Percentiles rank a stretch among this genome's conserved stretches.
Conservation (phyloP, 2,797 vertebrate species). For the Semotilus atromaculatus region DNA sequence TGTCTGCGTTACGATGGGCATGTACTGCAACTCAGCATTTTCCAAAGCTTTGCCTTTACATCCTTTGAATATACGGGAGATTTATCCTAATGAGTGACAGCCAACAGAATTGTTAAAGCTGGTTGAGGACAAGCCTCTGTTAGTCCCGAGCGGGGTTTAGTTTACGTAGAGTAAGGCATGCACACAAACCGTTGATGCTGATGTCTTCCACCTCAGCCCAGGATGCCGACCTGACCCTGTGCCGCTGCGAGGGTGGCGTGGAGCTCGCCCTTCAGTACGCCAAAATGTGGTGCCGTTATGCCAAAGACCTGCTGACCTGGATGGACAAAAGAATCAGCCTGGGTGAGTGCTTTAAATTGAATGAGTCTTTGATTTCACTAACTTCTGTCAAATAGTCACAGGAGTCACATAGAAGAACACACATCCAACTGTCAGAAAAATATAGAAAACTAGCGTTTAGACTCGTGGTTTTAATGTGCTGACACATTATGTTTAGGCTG, state of each 20-base stretch:
- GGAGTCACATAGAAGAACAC: neutral
- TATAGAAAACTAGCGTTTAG: neutral
- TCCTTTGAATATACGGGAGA: neutral
- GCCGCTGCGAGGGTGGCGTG: constrained; percentile 85
- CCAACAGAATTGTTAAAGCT: neutral
- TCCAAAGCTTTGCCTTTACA: neutral
- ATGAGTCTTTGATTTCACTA: neutral
- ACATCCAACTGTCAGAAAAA: constrained; percentile 4
- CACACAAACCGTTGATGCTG: constrained; percentile 65
- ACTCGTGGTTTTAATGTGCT: neutral
- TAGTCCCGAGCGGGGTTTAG: constrained; percentile 7
- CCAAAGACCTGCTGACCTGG: constrained; percentile 91
- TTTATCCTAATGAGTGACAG: constrained; percentile 7
- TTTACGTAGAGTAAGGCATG: constrained; percentile 47
- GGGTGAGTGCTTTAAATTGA: constrained; percentile 75
- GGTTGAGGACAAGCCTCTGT: constrained; percentile 6
- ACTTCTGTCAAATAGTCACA: neutral
- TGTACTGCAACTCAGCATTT: neutral
- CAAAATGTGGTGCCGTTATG: constrained; percentile 93
- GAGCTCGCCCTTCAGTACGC: constrained; percentile 88
- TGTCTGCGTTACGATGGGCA: neutral
- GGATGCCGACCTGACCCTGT: constrained; percentile 86
- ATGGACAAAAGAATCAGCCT: constrained; percentile 88
- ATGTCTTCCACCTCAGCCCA: constrained; percentile 83
- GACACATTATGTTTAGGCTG: neutral